phyloP scores from a whole-genome alignment of 1,140 invertebrate genomes.

The Drosophila sucinea region DNA sequence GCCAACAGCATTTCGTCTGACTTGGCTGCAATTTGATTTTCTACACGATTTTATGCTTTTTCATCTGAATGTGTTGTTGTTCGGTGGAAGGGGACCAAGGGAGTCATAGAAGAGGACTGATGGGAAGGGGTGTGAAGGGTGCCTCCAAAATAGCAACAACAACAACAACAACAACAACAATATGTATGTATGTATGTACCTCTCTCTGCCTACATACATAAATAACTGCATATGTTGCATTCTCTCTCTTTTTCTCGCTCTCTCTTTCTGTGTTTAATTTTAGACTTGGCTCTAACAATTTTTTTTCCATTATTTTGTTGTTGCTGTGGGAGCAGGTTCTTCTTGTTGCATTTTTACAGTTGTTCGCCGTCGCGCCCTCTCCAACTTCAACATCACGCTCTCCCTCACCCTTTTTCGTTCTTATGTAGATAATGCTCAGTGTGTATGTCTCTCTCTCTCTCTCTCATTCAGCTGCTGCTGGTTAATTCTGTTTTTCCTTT shows the following conservation, averaged over 20 bases:
- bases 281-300: slow-evolving; percentile 67
- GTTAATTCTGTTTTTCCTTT: slow-evolving; percentile 25
- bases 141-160: slow-evolving; percentile 59
- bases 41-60: slow-evolving; percentile 63
- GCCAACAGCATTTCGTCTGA: slow-evolving; percentile 40
- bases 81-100: not conserved
- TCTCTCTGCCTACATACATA: slow-evolving; percentile 49
- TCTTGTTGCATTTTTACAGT: slow-evolving; percentile 73
- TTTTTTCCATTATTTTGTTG: slow-evolving; percentile 73
- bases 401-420: slow-evolving; percentile 21
- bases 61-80: slow-evolving; percentile 53
- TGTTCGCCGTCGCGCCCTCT: slow-evolving; percentile 50
- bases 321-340: slow-evolving; percentile 66
- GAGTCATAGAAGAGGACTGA: not conserved
- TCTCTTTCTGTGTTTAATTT: slow-evolving; percentile 58
- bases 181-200: not conserved
- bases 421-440: slow-evolving; percentile 8
- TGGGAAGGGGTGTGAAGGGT: not conserved
- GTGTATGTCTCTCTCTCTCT: not conserved
- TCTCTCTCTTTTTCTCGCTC: slow-evolving; percentile 31
- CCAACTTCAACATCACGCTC: slow-evolving; percentile 19
- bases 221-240: slow-evolving; percentile 73
- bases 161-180: slow-evolving; percentile 23
- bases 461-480: not conserved
- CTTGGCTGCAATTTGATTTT: slow-evolving; percentile 72